Evolutionary conservation across 30 jellyfish, hydroid and myxozoan species (phyloP).

Genomic region (Clytia hemisphaerica): DNA sequence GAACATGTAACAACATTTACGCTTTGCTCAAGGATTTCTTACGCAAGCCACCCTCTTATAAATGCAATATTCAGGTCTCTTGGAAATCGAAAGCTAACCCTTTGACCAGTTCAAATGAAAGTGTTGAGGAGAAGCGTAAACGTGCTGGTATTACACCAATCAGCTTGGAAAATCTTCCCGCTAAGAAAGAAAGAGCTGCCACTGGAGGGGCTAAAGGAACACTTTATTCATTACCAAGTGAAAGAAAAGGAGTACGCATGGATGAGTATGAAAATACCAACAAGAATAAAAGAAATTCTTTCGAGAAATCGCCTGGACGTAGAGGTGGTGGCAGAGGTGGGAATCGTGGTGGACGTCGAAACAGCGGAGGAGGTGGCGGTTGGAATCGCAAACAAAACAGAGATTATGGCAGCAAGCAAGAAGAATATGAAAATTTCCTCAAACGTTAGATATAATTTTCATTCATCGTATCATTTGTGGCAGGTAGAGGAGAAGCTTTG

Average conservation of each 20-base stretch:
- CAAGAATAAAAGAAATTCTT: neutral
- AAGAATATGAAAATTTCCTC: conserved; percentile 53
- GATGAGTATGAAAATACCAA: neutral
- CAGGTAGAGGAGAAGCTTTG: neutral
- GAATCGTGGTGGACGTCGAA: conserved; percentile 14
- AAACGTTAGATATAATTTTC: conserved; percentile 25
- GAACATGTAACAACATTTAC: conserved; percentile 71
- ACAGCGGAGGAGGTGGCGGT: conserved; percentile 8
- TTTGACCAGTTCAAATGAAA: conserved; percentile 16
- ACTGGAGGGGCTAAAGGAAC: conserved; percentile 21
- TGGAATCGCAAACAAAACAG: conserved; percentile 55
- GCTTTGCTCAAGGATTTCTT: conserved; percentile 74
- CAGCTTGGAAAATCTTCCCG: conserved; percentile 66
- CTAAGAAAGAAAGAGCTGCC: conserved; percentile 39
- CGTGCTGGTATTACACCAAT: conserved; percentile 97
- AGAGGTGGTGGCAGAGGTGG: conserved; percentile 39
- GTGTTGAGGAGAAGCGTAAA: conserved; percentile 62
- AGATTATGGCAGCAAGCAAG: conserved; percentile 26
- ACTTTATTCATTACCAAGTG: conserved; percentile 68
- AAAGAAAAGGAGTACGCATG: conserved; percentile 57
- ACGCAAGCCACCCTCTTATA: conserved; percentile 94
- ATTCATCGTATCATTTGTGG: neutral
- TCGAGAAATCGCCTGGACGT: neutral
- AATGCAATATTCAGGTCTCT: conserved; percentile 55
- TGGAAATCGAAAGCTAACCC: conserved; percentile 76